Conservation (phyloP, 2,888 invertebrate genomes). For the Amiota mariae region DNA sequence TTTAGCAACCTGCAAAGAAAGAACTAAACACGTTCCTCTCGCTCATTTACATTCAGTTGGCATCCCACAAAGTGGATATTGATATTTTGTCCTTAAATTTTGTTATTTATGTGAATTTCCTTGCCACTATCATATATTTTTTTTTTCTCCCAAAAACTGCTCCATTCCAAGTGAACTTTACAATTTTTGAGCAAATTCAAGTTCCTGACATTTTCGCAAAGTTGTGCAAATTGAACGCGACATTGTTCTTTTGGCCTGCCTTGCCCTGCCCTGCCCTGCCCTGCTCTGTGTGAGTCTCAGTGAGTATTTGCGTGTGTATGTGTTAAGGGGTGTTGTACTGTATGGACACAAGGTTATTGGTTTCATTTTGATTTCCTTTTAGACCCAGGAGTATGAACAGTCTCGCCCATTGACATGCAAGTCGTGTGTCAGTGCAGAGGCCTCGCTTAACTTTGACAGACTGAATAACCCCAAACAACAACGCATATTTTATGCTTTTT, state of each 20-base stretch:
- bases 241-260: conserved; percentile 54
- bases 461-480: conserved; percentile 45
- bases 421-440: conserved; percentile 68
- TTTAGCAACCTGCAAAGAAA: conserved; percentile 9
- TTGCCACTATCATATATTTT: conserved; percentile 42
- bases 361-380: conserved; percentile 27
- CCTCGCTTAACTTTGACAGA: conserved; percentile 69
- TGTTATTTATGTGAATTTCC: conserved; percentile 71
- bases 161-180: conserved; percentile 49
- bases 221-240: conserved; percentile 68
- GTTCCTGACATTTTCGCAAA: conserved; percentile 52
- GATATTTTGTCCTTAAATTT: conserved; percentile 74
- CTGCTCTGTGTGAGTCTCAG: neutral
- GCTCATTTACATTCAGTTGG: conserved; percentile 70
- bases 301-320: conserved; percentile 26
- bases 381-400: neutral
- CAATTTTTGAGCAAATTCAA: conserved; percentile 46
- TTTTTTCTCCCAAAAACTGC: neutral
- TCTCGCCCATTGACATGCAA: conserved; percentile 64
- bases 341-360: conserved; percentile 26
- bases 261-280: conserved; percentile 9
- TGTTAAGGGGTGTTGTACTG: conserved; percentile 1
- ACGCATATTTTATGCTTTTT: conserved; percentile 51
- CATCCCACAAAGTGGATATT: conserved; percentile 74
- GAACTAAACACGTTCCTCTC: conserved; percentile 1